Percentiles rank a stretch among this genome's conserved stretches.
phyloP scores from a whole-genome alignment of 2,888 invertebrate species.

The Chironomus riparius region DNA sequence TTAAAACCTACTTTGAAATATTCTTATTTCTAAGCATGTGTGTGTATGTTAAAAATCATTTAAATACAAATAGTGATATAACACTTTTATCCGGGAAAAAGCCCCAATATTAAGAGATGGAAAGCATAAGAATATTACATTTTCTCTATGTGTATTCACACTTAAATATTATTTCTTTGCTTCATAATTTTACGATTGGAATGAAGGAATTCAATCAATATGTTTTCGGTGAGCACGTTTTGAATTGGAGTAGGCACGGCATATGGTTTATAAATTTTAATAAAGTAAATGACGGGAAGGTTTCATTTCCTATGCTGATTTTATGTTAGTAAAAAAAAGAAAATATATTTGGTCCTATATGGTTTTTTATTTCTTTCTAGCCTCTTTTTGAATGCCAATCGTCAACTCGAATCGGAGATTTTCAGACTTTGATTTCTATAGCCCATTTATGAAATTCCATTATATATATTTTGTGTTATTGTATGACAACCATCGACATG shows the following conservation, averaged over 20 bases:
- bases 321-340: neutral
- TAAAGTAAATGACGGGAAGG: constrained; percentile 17
- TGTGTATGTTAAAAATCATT: no score
- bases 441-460: neutral
- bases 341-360: neutral
- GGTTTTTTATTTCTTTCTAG: neutral
- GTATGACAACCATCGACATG: neutral
- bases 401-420: neutral
- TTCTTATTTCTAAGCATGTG: no score
- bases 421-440: neutral
- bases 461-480: neutral
- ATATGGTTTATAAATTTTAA: constrained; percentile 24
- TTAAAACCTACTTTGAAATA: no score
- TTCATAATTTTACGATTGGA: constrained; percentile 22
- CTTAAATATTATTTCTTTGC: constrained; percentile 14
- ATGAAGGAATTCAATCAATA: constrained; percentile 23
- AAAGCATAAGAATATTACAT: neutral
- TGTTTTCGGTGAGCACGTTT: constrained; percentile 15
- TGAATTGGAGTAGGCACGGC: constrained; percentile 10
- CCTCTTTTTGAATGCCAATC: neutral
- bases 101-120: neutral
- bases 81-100: no score
- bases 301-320: neutral
- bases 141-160: constrained; percentile 15
- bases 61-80: no score